phyloP scores from a whole-genome alignment of 2,113 vertebrate species.

The Chaetorhynchus papuensis region DNA sequence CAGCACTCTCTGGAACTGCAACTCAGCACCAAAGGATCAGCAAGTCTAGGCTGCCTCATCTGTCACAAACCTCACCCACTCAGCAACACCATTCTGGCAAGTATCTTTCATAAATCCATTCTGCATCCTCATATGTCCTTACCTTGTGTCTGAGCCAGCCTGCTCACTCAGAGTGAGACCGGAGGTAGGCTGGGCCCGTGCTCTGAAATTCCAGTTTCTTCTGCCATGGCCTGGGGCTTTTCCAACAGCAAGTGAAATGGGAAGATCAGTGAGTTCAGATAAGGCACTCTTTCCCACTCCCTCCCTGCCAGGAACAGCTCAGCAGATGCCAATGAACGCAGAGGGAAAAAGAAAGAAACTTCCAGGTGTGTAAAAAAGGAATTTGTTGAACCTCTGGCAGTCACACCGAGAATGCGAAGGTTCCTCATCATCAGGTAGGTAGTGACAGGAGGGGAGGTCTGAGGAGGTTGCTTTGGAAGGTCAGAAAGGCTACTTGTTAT shows the following conservation, averaged over 20 bases:
- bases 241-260: background rate
- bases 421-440: background rate
- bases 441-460: background rate
- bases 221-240: background rate
- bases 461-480: background rate
- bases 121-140: background rate
- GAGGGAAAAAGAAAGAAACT: background rate
- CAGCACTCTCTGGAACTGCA: background rate
- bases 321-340: background rate
- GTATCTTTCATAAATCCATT: background rate
- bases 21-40: background rate
- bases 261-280: background rate
- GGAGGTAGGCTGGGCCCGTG: background rate
- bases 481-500: background rate
- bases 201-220: background rate
- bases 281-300: background rate
- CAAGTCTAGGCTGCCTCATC: background rate
- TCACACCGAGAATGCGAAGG: background rate
- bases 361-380: background rate
- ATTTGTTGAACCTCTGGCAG: background rate
- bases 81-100: background rate
- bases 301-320: background rate
- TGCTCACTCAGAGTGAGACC: background rate
- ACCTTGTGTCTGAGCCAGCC: background rate
- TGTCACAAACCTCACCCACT: slow-evolving; percentile 8